Evolutionary conservation across 2,113 vertebrate species (phyloP).

Genomic region (Heptranchias perlo): DNA sequence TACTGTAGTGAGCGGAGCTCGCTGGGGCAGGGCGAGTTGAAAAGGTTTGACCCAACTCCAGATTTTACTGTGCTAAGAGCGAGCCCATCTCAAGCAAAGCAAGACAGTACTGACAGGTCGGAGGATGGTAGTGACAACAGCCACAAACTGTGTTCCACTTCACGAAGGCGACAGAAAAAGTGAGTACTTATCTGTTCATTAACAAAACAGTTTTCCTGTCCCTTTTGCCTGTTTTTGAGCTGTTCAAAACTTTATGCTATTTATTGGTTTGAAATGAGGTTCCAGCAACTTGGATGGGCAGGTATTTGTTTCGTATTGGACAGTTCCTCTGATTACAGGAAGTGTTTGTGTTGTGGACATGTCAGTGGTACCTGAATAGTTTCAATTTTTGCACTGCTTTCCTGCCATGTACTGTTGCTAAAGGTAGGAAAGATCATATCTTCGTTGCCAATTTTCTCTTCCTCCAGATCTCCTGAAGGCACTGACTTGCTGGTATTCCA

Average conservation of each 20-base stretch:
- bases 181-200: slow-evolving; percentile 67
- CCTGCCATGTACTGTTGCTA: not conserved
- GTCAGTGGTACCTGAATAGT: not conserved
- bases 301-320: not conserved
- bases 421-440: not conserved
- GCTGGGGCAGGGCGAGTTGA: slow-evolving; percentile 87
- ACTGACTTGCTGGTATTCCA: not conserved
- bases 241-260: not conserved
- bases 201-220: slow-evolving; percentile 50
- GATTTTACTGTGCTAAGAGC: slow-evolving; percentile 69
- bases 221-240: slow-evolving; percentile 42
- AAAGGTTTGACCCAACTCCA: slow-evolving; percentile 80
- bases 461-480: not conserved
- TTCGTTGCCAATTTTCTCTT: not conserved
- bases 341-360: not conserved
- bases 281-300: not conserved
- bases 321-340: not conserved
- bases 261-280: not conserved
- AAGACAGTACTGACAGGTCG: slow-evolving; percentile 63
- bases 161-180: slow-evolving; percentile 66
- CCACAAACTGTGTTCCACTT: slow-evolving; percentile 54
- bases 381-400: not conserved
- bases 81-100: slow-evolving; percentile 70
- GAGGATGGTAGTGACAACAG: slow-evolving; percentile 61
- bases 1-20: slow-evolving; percentile 80